A percentile compares a stretch with the other conserved stretches of the same genome.
Conservation (phyloP, 64 coral and sea anemone species). For the Pachyseris speciosa region DNA sequence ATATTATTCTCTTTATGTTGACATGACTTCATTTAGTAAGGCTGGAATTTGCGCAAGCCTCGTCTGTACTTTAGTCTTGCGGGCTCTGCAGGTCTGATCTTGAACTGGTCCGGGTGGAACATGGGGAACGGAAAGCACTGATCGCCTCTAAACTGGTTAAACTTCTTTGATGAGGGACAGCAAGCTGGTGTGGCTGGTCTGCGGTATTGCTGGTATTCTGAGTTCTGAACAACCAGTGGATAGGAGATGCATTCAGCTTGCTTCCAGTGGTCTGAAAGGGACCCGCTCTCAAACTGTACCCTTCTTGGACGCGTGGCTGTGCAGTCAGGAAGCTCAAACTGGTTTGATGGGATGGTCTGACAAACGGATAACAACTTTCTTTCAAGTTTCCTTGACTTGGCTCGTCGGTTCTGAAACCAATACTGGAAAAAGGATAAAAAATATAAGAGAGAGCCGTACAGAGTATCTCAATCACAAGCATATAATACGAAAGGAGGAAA, state of each 20-base stretch:
- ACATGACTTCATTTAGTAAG: no score
- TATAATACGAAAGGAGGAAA: neutral
- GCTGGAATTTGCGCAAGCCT: no score
- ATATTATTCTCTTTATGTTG: no score
- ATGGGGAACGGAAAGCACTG: neutral
- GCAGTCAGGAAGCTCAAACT: neutral
- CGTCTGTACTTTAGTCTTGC: neutral
- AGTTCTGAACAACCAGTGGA: neutral
- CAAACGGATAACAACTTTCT: neutral
- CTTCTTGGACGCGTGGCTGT: neutral
- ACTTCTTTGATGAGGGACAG: neutral
- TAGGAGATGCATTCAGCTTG: neutral
- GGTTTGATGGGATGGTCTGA: constrained; percentile 7
- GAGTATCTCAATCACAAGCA: neutral
- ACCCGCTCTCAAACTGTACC: neutral
- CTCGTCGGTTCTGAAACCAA: constrained; percentile 25
- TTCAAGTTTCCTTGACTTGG: neutral
- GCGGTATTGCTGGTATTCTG: neutral
- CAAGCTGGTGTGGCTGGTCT: neutral
- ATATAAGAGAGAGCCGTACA: neutral
- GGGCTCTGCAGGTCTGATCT: neutral
- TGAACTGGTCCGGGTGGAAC: neutral
- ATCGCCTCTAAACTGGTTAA: neutral
- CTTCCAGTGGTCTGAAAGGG: neutral
- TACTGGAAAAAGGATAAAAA: neutral